phyloP scores from a whole-genome alignment of 2,888 invertebrate genomes.

The Hetaerina titia region DNA sequence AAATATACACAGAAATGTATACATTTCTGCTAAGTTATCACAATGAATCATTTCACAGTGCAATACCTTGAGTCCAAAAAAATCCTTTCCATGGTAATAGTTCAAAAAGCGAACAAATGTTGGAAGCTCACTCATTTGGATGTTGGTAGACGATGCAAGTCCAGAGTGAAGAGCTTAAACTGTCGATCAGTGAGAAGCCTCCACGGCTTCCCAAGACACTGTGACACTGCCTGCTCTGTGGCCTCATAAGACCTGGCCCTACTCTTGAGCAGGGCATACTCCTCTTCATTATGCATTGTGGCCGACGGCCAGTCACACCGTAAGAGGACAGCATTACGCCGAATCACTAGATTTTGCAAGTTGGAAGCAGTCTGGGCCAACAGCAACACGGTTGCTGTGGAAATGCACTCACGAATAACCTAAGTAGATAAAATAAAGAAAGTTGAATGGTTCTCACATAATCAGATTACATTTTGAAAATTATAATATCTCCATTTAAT shows the following conservation, averaged over 20 bases:
- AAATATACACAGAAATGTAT: background rate
- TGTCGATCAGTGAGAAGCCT: conserved; percentile 83
- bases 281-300: conserved; percentile 84
- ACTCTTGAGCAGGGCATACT: conserved; percentile 83
- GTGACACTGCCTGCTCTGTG: conserved; percentile 85
- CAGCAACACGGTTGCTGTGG: conserved; percentile 87
- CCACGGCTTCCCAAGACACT: conserved; percentile 85
- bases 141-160: background rate
- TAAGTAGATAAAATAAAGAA: conserved; percentile 74
- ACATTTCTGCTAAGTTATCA: background rate
- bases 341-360: conserved; percentile 82
- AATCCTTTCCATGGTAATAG: background rate
- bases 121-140: background rate
- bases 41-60: background rate
- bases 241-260: conserved; percentile 82
- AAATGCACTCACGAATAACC: conserved; percentile 87
- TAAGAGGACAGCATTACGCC: conserved; percentile 86
- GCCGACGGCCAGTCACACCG: conserved; percentile 84
- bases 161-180: conserved; percentile 77
- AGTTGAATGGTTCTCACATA: no score
- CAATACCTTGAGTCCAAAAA: background rate
- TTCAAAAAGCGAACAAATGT: background rate
- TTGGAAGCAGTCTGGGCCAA: conserved; percentile 83
- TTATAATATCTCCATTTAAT: no score
- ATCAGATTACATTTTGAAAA: background rate